A percentile compares a stretch with the other conserved stretches of the same genome.
Evolutionary conservation across 2,113 vertebrate species (phyloP).

Genomic region (Echinops telfairi): DNA sequence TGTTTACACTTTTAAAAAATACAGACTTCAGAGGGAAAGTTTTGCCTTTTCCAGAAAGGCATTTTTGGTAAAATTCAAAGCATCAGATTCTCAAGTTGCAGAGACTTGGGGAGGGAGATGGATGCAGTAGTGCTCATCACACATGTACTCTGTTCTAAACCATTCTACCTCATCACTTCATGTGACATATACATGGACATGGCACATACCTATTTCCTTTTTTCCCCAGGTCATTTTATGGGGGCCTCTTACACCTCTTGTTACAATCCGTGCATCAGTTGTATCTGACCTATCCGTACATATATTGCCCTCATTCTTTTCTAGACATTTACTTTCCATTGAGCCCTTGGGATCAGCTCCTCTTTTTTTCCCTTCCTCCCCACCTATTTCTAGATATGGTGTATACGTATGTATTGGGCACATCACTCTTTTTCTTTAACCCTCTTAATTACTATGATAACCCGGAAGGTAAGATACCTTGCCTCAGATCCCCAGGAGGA

Average conservation of each 20-base stretch:
- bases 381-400: too few relatives aligned
- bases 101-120: conserved; percentile 37
- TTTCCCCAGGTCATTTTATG: too few relatives aligned
- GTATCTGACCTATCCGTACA: too few relatives aligned
- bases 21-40: not conserved
- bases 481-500: not conserved
- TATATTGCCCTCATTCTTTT: too few relatives aligned
- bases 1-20: conserved; percentile 23
- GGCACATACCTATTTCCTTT: not conserved
- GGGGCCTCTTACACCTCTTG: too few relatives aligned
- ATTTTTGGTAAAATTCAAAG: conserved; percentile 29
- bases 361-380: too few relatives aligned
- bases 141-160: not conserved
- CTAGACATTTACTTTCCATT: too few relatives aligned
- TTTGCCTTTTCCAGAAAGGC: conserved; percentile 50
- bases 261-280: too few relatives aligned
- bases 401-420: too few relatives aligned
- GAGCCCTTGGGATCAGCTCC: too few relatives aligned
- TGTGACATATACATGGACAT: not conserved
- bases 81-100: conserved; percentile 18
- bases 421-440: conserved; percentile 6
- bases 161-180: conserved; percentile 34
- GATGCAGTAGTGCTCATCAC: conserved; percentile 8
- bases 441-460: conserved; percentile 22
- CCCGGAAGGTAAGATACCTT: conserved; percentile 9